Base-by-base conservation (phyloP, 2,113 vertebrate species). In the Prochilodus magdalenae region DNA sequence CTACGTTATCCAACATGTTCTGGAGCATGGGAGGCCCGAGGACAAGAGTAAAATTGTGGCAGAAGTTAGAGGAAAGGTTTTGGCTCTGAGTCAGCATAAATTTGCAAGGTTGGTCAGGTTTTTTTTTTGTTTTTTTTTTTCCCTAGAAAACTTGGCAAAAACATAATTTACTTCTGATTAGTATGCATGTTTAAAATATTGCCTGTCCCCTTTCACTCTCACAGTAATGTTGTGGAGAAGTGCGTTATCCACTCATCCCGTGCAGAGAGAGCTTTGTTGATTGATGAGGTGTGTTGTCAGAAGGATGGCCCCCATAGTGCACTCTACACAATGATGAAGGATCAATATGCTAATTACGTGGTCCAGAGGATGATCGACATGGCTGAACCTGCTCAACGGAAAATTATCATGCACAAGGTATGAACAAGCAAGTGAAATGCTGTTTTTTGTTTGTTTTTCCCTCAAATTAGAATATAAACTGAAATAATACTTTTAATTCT, bases 291-390 rank as follows among this genome's bases (percentile, higher is more conserved):
- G 77, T 99, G 98, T 92, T 99, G 96, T 90, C 97, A 98, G 95
- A 99, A 97, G 36, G 98, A 99, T 47, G 98, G 98, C 89, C 97
- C 98, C 86, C 98, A 99, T 93, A 98, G 97, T 92, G 97, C 98
- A 94, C 94, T 99, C 93, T 99, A 99, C 95, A 98, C 97, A 93
- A 99, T 99, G 98, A 99, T 99, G 98, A 99, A 99, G 95, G 98
- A 99, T 94, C 98, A 99, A 91, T 99, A 99, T 6, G 98, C 98
- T 91, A 99, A 99, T 89, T 99, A 99, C 0, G 98, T 99, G 6
- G 97, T 99, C 83, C 98, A 99, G 92, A 97, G 98, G 91, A 99
- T 99, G 98, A 99, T 99, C 8, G 98, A 99, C 87, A 97, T 99
- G 96, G 97, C 98, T 1, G 98, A 99, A 87, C 96, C 98, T 0